Conservation (phyloP, 2,888 invertebrate species). For the Polymixis flavicincta region DNA sequence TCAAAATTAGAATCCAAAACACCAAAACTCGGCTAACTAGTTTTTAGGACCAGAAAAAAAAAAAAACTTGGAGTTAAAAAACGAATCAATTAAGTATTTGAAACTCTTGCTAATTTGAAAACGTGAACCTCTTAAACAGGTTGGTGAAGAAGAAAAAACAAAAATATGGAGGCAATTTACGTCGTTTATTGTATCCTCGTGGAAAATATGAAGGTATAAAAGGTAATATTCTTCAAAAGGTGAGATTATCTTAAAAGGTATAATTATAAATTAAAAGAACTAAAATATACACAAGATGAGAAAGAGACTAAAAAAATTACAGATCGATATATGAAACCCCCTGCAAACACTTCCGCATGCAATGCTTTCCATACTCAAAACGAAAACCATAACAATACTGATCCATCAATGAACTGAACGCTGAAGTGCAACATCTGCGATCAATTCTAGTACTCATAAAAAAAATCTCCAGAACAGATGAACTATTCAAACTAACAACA, state of each 20-base stretch:
- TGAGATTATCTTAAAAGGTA: slow-evolving; percentile 17
- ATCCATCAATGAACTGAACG: slow-evolving; percentile 33
- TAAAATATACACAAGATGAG: not conserved
- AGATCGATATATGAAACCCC: not conserved
- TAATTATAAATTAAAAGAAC: not conserved
- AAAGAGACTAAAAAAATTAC: not conserved
- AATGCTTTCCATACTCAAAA: not conserved
- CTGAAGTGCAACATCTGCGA: slow-evolving; percentile 18
- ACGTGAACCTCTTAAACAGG: slow-evolving; percentile 20
- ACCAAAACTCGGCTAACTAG: slow-evolving; percentile 39
- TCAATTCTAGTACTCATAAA: slow-evolving; percentile 15
- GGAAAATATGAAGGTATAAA: slow-evolving; percentile 18
- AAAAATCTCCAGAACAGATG: slow-evolving; percentile 29
- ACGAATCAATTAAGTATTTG: slow-evolving; percentile 27
- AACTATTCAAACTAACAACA: slow-evolving; percentile 33
- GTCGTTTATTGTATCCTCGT: slow-evolving; percentile 30
- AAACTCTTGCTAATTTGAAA: slow-evolving; percentile 25
- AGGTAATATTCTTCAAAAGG: not conserved
- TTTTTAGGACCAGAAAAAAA: slow-evolving; percentile 33
- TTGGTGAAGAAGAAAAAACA: not conserved
- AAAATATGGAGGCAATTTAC: slow-evolving; percentile 28
- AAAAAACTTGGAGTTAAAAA: slow-evolving; percentile 30
- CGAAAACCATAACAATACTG: not conserved
- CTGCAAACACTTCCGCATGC: not conserved
- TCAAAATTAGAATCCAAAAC: slow-evolving; percentile 24